Percentiles rank a stretch among this genome's conserved stretches.
Evolutionary conservation across 2,113 vertebrate species (phyloP).

Genomic region (Nannospalax galili): DNA sequence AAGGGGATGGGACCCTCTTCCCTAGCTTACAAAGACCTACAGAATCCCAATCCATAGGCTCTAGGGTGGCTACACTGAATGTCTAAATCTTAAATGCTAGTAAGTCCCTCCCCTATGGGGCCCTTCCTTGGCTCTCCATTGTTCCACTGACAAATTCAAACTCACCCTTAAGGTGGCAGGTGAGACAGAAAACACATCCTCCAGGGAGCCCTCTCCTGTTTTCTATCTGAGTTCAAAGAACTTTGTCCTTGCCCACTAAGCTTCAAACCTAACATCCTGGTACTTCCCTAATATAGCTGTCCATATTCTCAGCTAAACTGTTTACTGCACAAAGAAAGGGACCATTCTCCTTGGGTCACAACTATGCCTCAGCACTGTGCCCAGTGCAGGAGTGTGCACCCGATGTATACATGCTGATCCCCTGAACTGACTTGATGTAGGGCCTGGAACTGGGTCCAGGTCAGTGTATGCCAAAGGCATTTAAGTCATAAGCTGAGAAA

Average conservation of each 20-base stretch:
- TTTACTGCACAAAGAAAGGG: background rate
- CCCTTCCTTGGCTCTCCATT: background rate
- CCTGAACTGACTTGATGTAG: background rate
- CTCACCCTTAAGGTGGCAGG: no score
- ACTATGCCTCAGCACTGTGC: background rate
- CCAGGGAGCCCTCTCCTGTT: background rate
- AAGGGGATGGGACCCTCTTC: background rate
- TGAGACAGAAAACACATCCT: background rate
- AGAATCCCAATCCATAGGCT: background rate
- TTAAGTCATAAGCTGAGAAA: constrained; percentile 1
- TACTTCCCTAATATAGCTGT: background rate
- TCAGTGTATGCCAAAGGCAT: background rate
- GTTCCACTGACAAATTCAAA: background rate
- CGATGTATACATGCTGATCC: background rate
- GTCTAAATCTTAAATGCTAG: background rate
- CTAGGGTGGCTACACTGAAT: background rate
- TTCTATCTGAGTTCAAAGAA: background rate
- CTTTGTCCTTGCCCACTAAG: background rate
- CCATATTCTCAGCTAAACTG: background rate
- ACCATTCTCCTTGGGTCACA: background rate
- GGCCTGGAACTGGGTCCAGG: background rate
- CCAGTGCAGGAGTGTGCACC: accelerated
- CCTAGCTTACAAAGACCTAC: background rate
- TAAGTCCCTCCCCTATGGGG: background rate
- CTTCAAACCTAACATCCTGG: background rate